These are phyloP conservation scores for Alectura lathami DNA, from an alignment of 2,113 vertebrate species.

Conservation along the genomic window DNA sequence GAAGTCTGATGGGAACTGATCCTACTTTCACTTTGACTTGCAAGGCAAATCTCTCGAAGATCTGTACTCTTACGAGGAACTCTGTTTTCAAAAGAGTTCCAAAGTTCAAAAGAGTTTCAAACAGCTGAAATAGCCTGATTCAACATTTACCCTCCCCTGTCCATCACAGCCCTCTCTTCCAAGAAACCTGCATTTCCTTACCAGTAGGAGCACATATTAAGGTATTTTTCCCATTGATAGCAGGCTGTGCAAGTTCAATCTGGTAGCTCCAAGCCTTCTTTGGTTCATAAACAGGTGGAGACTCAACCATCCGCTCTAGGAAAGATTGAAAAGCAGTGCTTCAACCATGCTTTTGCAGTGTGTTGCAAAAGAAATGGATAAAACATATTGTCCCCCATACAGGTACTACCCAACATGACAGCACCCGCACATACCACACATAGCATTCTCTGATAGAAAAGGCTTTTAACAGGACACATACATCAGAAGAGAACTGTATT, in stretches of 20 bases:
- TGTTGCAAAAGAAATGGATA: background rate
- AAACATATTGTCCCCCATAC: background rate
- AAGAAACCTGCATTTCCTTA: conserved; percentile 11
- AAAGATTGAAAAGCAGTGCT: background rate
- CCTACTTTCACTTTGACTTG: background rate
- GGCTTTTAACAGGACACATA: background rate
- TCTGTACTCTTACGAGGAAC: background rate
- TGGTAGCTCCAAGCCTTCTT: conserved; percentile 69
- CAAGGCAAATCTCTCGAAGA: background rate
- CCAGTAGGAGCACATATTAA: conserved; percentile 79
- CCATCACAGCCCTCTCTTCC: background rate
- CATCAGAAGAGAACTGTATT: background rate
- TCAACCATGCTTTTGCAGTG: background rate
- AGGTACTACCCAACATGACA: background rate
- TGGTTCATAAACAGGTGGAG: background rate
- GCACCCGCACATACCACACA: background rate
- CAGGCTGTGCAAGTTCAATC: conserved; percentile 72
- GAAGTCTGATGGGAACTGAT: background rate
- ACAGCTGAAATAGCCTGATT: background rate
- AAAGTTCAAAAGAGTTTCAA: too few species aligned
- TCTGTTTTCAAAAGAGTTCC: background rate
- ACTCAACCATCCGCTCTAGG: background rate
- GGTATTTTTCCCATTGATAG: conserved; percentile 76
- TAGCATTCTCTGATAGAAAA: background rate
- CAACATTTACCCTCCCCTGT: background rate